Conservation (phyloP, 2,113 vertebrate genomes). For the Pteruthius melanotis region DNA sequence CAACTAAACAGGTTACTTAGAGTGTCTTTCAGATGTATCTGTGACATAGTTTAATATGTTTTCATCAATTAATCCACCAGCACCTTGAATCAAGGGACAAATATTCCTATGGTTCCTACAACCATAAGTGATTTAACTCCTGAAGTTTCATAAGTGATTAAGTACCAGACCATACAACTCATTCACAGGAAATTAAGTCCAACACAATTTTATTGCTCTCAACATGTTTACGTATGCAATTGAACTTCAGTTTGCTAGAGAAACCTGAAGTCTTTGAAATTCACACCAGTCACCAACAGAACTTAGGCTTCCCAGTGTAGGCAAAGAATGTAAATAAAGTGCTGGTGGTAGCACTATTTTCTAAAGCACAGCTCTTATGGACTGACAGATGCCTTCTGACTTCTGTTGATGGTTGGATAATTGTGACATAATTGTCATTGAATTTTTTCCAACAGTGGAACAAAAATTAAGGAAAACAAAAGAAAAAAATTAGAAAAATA, state of each 20-base stretch:
- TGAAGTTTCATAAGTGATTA: background rate
- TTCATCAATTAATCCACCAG: background rate
- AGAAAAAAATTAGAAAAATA: background rate
- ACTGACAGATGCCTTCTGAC: background rate
- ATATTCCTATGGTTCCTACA: background rate
- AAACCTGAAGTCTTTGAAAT: background rate
- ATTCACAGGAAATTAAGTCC: background rate
- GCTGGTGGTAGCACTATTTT: background rate
- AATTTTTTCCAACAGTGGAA: background rate
- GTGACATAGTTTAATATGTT: background rate
- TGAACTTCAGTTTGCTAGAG: background rate
- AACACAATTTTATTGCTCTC: background rate
- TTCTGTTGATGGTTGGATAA: background rate
- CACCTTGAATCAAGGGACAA: background rate
- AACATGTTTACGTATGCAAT: background rate
- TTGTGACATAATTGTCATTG: background rate
- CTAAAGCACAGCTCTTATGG: background rate
- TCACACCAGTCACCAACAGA: background rate
- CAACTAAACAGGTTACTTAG: background rate
- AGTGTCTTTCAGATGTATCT: background rate
- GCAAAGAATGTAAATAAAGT: background rate
- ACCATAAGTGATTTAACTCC: background rate
- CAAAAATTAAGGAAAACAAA: background rate
- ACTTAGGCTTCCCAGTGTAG: background rate
- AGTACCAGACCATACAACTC: background rate